phyloP scores from a whole-genome alignment of 2,113 vertebrate species.

The Dinomys branickii region DNA sequence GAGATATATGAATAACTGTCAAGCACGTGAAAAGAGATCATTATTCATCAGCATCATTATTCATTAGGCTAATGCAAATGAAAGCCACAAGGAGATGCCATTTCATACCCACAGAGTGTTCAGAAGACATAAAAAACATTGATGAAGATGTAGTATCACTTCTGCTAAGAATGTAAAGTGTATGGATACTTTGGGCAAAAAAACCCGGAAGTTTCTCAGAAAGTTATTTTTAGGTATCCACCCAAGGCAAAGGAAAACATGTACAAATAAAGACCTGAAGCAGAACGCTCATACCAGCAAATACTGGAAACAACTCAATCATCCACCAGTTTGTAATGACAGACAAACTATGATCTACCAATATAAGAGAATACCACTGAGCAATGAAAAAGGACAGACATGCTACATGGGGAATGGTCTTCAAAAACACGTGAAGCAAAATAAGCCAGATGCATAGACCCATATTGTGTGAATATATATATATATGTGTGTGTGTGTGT shows the following conservation, averaged over 20 bases:
- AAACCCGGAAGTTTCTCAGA: background rate
- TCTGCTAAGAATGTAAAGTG: background rate
- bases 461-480: background rate
- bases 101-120: background rate
- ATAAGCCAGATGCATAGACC: background rate
- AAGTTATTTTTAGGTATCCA: background rate
- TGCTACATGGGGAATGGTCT: background rate
- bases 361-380: background rate
- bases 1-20: background rate
- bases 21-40: background rate
- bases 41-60: background rate
- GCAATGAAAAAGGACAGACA: background rate
- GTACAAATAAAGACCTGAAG: background rate
- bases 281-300: background rate
- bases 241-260: background rate
- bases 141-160: background rate
- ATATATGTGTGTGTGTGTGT: background rate
- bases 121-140: conserved; percentile 10
- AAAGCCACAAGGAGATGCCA: background rate
- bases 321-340: background rate
- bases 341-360: background rate
- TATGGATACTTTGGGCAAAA: background rate
- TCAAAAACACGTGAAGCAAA: background rate
- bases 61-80: background rate
- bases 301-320: background rate